Evolutionary conservation across 2,888 invertebrate genomes (phyloP), one percentile per base, ranked within the genome.

Genomic region (Apamea monoglypha): DNA sequence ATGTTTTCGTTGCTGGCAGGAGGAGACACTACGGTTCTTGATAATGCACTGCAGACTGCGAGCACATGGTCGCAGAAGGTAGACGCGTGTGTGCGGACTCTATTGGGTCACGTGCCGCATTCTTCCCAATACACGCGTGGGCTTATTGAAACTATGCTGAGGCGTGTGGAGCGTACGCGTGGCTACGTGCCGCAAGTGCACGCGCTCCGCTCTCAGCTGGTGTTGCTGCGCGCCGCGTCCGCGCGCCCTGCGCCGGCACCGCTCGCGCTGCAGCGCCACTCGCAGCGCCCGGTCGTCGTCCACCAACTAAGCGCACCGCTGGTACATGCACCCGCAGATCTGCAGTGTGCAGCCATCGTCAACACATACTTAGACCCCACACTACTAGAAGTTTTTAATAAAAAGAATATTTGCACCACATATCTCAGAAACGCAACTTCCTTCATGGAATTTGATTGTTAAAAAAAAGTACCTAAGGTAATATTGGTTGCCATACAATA

Each of bases 71-170:
- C 81, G 0, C 88, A 90, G 25, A 92, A 92, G 69, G 81, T 93
- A 10, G 90, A 92, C 2, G 80, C 78, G 16, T 91, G 92, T 76
- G 92, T 94, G 12, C 89, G 91, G 18, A 85, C 85, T 18, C 80
- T 95, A 10, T 84, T 92, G 2, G 94, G 94, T 1, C 90, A 87
- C n/a, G 93, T 94, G 4, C 74, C 92, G 0, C 92, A 94, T 76
- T 94, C 95, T 5, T 89, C 91, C 21, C 94, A 95, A 77, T 95
- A 95, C 80, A 91, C 92, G 2, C 89, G 91, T 16, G 85, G 90
- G 18, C 81, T 92, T 3, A 89, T 95, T 53, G 90, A 93, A 66
- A 84, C 90, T 0, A 88, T 91, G 0, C 90, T 92, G 56, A 83
- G 82, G 16, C 90, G 92, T 47, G 44, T 94, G 3, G 66, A 68